Percentiles rank a stretch among this genome's conserved stretches.
phyloP scores from a whole-genome alignment of 2,888 invertebrate genomes.

The Drosophila lutescens region DNA sequence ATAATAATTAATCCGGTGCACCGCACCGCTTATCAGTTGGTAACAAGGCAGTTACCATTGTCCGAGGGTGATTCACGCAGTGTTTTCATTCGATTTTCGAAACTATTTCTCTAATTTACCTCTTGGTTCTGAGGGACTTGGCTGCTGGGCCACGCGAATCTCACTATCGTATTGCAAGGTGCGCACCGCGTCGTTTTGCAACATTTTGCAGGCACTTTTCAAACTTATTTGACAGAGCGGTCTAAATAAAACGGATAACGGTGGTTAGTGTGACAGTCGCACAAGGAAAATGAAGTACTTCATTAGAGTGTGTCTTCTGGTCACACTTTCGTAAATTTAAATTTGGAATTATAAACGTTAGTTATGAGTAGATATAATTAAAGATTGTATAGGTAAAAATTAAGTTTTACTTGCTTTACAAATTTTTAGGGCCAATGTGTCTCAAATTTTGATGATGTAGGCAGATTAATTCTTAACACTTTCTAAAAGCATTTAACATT shows the following conservation, averaged over 20 bases:
- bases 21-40: slow-evolving; percentile 52
- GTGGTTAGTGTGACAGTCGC: slow-evolving; percentile 9
- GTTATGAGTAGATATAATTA: too few relatives aligned
- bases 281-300: not conserved
- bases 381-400: too few relatives aligned
- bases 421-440: too few relatives aligned
- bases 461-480: too few relatives aligned
- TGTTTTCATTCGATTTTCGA: not conserved
- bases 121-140: slow-evolving; percentile 71
- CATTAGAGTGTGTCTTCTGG: not conserved
- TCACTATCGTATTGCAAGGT: slow-evolving; percentile 83
- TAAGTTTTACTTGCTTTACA: too few relatives aligned
- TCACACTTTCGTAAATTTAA: too few relatives aligned
- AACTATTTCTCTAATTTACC: slow-evolving; percentile 58
- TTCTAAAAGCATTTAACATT: too few relatives aligned
- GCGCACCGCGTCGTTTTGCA: slow-evolving; percentile 82
- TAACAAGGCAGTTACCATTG: slow-evolving; percentile 14
- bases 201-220: slow-evolving; percentile 65
- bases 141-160: slow-evolving; percentile 82
- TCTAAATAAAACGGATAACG: slow-evolving; percentile 20
- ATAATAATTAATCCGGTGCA: slow-evolving; percentile 56
- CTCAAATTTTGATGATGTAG: too few relatives aligned
- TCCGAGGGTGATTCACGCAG: slow-evolving; percentile 53
- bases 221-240: slow-evolving; percentile 25
- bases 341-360: too few relatives aligned